Base-by-base conservation (phyloP, 2,797 vertebrate genomes). In the Gadopsis marmoratus region DNA sequence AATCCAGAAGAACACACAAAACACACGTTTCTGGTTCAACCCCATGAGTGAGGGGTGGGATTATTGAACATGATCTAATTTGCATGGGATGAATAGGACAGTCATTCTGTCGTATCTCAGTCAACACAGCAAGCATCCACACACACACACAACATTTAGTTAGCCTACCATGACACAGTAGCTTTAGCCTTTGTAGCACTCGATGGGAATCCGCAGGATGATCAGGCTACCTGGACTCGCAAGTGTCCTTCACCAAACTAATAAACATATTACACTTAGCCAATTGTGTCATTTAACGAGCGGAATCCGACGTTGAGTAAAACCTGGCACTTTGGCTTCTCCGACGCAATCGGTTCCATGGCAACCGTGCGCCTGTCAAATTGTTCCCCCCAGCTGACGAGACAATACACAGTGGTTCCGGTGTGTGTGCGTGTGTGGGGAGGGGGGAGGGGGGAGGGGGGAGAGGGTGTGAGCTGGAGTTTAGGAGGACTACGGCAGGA, bases 341-440 rank as follows among this genome's bases (percentile, higher is more conserved):
- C 6, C 17, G 50, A 6, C 5, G 14, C 16, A 2, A 33, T 13
- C 0, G 0, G 74, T 86, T 54, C 91, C 76, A 88, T 86, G 73
- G 84, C 67, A 93, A 95, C 77, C 26, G 86, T 75, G 17, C 81
- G 81, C 82, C 55, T 23, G 21, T 23, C 13, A 87, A 91, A 70
- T 13, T 2, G 39, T 77, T 83, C 89, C 88, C 78, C 50, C 78
- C 50, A 0, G 19, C 14, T 23, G 26, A 26, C 26, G 26, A 26
- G 26, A 55, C 81, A 64, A 21, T 2, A 12, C 0, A 35, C 3
- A 29, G 37, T 8, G 8, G 78, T 90, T 89, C 89, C 81, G 33
- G 4, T 26, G 26, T 26, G 26, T 26, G 26, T 26, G 26, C 26
- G 26, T 26, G 26, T 26, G 3, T 17, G 26, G 39, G 23, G 16